A percentile compares a stretch with the other conserved stretches of the same genome.
Conservation (phyloP, 2,888 invertebrate species). For the Eilema caniola region DNA sequence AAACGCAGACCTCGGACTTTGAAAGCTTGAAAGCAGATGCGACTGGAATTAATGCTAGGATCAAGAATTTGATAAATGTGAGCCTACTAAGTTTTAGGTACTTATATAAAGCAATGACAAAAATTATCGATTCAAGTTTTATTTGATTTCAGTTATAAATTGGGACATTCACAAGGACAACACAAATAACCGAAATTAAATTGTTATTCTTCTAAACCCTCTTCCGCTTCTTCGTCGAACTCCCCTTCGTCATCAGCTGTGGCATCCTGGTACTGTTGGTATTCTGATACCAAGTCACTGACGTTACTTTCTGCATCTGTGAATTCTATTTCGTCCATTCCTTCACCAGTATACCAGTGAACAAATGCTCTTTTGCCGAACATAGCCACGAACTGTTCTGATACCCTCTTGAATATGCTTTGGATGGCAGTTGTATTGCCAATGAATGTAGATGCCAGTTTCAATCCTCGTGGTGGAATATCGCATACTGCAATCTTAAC, state of each 20-base stretch:
- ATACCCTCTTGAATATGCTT: slow-evolving; percentile 94
- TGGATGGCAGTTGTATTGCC: slow-evolving; percentile 95
- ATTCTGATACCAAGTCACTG: slow-evolving; percentile 91
- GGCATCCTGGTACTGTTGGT: slow-evolving; percentile 91
- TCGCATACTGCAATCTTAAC: slow-evolving; percentile 93
- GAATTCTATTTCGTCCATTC: slow-evolving; percentile 97
- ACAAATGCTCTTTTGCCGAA: slow-evolving; percentile 98
- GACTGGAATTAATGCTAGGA: no score
- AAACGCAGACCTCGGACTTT: no score
- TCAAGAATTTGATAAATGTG: no score
- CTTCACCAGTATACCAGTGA: slow-evolving; percentile 98
- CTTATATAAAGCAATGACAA: background rate
- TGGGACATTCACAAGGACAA: slow-evolving; percentile 62
- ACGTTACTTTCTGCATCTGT: slow-evolving; percentile 96
- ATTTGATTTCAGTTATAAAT: slow-evolving; percentile 33
- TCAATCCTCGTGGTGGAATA: slow-evolving; percentile 91
- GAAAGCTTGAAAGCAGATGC: no score
- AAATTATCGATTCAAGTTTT: slow-evolving; percentile 47
- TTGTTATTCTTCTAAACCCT: slow-evolving; percentile 76
- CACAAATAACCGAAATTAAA: slow-evolving; percentile 60
- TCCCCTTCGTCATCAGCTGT: slow-evolving; percentile 87
- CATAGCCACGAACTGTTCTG: slow-evolving; percentile 96
- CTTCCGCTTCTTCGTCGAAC: slow-evolving; percentile 85
- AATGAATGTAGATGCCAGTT: slow-evolving; percentile 96
- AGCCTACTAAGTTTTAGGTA: no score